Conservation (phyloP, 2,888 invertebrate species). For the Cantharis lateralis region DNA sequence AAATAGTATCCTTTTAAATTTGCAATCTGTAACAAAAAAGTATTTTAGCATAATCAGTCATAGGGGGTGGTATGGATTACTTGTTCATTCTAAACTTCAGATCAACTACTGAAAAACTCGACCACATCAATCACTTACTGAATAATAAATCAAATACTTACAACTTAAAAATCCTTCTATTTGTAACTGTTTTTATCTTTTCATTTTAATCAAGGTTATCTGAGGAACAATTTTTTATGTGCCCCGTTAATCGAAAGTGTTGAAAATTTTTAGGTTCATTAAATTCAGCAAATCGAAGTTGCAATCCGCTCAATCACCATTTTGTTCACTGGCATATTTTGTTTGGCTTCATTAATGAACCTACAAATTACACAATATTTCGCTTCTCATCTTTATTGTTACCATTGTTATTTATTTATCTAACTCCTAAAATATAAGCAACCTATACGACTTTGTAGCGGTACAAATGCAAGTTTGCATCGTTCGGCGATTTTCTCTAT, state of each 20-base stretch:
- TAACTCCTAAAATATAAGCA: too few species aligned
- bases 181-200: neutral
- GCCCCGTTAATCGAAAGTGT: neutral
- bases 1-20: slow-evolving; percentile 84
- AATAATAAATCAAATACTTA: neutral
- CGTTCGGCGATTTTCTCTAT: too few species aligned
- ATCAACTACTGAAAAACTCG: slow-evolving; percentile 1
- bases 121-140: neutral
- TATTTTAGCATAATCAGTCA: slow-evolving; percentile 4
- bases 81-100: slow-evolving; percentile 3
- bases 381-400: neutral
- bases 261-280: neutral
- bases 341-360: neutral
- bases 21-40: slow-evolving; percentile 80
- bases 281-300: neutral
- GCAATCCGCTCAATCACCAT: neutral
- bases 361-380: neutral
- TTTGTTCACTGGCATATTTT: neutral
- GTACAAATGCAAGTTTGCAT: too few species aligned
- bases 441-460: too few species aligned
- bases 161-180: neutral
- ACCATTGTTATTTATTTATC: too few species aligned
- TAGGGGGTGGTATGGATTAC: neutral
- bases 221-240: neutral
- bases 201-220: neutral